phyloP scores from a whole-genome alignment of 2,888 invertebrate genomes.

The Ferdinandea cuprea region DNA sequence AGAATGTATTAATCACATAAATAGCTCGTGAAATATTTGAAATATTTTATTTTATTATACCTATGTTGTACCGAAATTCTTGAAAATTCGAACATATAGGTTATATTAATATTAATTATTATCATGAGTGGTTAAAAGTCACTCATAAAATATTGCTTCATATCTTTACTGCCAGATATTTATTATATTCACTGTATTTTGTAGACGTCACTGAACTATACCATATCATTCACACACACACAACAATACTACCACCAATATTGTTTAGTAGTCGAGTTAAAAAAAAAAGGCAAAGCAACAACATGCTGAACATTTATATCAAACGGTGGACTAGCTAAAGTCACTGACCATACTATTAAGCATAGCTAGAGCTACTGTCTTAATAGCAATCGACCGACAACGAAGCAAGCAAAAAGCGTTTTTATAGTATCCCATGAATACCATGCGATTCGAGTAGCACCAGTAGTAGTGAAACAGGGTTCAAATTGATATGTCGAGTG shows the following conservation, averaged over 20 bases:
- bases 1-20: too few species aligned
- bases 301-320: conserved; percentile 7
- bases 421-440: conserved; percentile 34
- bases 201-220: neutral
- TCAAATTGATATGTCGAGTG: conserved; percentile 66
- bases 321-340: conserved; percentile 18
- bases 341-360: neutral
- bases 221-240: conserved; percentile 1
- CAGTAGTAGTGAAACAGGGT: conserved; percentile 54
- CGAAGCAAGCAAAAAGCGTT: conserved; percentile 18
- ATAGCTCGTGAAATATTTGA: too few species aligned
- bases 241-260: neutral
- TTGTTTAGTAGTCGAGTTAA: neutral
- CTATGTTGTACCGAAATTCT: too few species aligned
- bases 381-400: neutral
- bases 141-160: too few species aligned
- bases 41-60: too few species aligned
- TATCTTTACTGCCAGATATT: neutral
- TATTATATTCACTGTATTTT: conserved; percentile 27
- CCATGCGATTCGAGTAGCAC: conserved; percentile 35
- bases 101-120: too few species aligned
- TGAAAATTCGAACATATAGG: too few species aligned
- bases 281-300: conserved; percentile 10
- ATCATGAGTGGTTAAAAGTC: too few species aligned
- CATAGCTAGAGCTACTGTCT: conserved; percentile 13